Evolutionary conservation across 2,797 vertebrate genomes (phyloP).

Genomic region (Ispidina picta): DNA sequence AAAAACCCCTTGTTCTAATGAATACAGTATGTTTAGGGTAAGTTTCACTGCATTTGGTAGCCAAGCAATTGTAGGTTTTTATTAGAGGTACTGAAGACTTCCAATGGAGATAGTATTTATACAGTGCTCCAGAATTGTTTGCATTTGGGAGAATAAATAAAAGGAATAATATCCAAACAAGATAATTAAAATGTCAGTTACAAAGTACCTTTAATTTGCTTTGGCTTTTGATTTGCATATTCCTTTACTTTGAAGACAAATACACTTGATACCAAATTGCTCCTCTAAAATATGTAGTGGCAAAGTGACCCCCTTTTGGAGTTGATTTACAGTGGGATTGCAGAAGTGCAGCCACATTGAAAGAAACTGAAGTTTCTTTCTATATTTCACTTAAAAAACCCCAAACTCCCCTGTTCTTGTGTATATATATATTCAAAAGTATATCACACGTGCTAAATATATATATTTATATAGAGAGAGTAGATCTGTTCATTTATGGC

Average conservation of each 20-base stretch:
- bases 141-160: constrained; percentile 76
- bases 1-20: constrained; percentile 58
- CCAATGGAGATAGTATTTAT: constrained; percentile 77
- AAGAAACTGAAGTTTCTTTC: neutral
- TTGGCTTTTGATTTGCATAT: constrained; percentile 72
- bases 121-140: constrained; percentile 68
- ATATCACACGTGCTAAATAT: neutral
- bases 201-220: constrained; percentile 64
- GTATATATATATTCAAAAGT: neutral
- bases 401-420: neutral
- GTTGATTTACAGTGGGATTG: constrained; percentile 10
- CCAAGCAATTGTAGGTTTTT: constrained; percentile 68
- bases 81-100: constrained; percentile 70
- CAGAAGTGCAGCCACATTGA: neutral
- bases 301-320: neutral
- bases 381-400: neutral
- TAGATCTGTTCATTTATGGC: neutral
- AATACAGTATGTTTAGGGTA: constrained; percentile 70
- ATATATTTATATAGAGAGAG: too few relatives aligned
- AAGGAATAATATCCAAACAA: constrained; percentile 77
- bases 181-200: constrained; percentile 79
- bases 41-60: constrained; percentile 71
- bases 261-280: constrained; percentile 2
- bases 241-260: constrained; percentile 61
- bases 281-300: neutral